A percentile compares a stretch with the other conserved stretches of the same genome.
These are phyloP conservation scores for Zaprionus tsacasi DNA, from an alignment of 1,140 invertebrate species.

Conservation along the genomic window DNA sequence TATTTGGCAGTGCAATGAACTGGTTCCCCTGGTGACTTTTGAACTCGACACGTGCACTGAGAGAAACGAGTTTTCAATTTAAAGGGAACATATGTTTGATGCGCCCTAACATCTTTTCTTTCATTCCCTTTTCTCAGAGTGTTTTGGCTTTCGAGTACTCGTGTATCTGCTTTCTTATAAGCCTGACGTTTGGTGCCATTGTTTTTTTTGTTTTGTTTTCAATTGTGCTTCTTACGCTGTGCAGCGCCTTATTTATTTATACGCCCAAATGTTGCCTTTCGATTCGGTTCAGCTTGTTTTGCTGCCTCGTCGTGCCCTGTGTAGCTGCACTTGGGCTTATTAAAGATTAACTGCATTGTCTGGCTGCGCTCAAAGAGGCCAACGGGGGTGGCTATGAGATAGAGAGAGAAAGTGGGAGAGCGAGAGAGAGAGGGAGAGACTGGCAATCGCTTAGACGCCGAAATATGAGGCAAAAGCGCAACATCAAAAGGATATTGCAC, in stretches of 20 bases:
- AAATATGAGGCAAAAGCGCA: slow-evolving; percentile 73
- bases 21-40: not conserved
- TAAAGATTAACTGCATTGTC: slow-evolving; percentile 77
- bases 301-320: slow-evolving; percentile 22
- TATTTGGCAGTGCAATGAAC: slow-evolving; percentile 8
- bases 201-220: slow-evolving; percentile 45
- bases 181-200: slow-evolving; percentile 1
- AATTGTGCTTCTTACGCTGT: slow-evolving; percentile 63
- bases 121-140: not conserved
- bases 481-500: slow-evolving; percentile 62
- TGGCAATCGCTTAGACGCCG: slow-evolving; percentile 42
- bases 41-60: not conserved
- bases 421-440: not conserved
- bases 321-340: slow-evolving; percentile 69
- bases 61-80: not conserved
- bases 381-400: not conserved
- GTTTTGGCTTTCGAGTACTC: not conserved
- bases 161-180: not conserved
- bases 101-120: not conserved
- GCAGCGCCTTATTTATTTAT: slow-evolving; percentile 69
- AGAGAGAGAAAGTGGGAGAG: not conserved
- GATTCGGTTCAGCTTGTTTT: slow-evolving; percentile 57
- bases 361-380: slow-evolving; percentile 44
- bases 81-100: not conserved
- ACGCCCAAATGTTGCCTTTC: slow-evolving; percentile 72